Percentiles rank a stretch among this genome's conserved stretches.
phyloP scores from a whole-genome alignment of 2,113 vertebrate genomes.

The Guaruba guarouba region DNA sequence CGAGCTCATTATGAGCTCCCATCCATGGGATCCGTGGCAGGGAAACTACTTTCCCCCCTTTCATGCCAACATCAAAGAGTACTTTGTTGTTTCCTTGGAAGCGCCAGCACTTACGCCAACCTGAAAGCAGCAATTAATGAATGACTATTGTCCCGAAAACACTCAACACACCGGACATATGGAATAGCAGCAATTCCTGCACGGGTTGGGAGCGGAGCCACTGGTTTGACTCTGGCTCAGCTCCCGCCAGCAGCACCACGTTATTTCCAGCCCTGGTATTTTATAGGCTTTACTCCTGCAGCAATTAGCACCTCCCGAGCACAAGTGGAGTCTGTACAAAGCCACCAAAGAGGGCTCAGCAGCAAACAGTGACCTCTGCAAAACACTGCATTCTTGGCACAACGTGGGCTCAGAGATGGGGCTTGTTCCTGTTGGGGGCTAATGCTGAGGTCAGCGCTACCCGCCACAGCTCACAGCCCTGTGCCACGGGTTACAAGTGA shows the following conservation, averaged over 20 bases:
- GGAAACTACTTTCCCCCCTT: not conserved
- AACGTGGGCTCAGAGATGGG: not conserved
- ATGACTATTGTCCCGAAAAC: not conserved
- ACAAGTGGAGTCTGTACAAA: not conserved
- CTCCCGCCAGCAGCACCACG: fast-evolving
- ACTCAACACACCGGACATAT: not conserved
- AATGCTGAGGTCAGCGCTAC: fast-evolving
- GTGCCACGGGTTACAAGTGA: not conserved
- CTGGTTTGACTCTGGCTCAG: not conserved
- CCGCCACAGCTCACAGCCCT: not conserved
- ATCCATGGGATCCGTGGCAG: not conserved
- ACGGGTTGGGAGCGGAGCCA: not conserved
- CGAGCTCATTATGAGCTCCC: not conserved
- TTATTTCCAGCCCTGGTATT: not conserved
- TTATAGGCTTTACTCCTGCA: not conserved
- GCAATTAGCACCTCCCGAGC: not conserved
- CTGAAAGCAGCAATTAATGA: not conserved
- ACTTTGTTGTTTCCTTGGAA: not conserved
- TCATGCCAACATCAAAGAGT: conserved; percentile 3
- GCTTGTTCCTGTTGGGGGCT: not conserved
- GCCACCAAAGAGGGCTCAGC: not conserved
- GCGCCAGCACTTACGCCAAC: not conserved
- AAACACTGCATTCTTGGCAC: not conserved
- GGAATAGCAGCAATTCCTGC: not conserved
- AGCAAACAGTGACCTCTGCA: not conserved